phyloP scores from a whole-genome alignment of 2,797 vertebrate genomes.

The Scleropages formosus region DNA sequence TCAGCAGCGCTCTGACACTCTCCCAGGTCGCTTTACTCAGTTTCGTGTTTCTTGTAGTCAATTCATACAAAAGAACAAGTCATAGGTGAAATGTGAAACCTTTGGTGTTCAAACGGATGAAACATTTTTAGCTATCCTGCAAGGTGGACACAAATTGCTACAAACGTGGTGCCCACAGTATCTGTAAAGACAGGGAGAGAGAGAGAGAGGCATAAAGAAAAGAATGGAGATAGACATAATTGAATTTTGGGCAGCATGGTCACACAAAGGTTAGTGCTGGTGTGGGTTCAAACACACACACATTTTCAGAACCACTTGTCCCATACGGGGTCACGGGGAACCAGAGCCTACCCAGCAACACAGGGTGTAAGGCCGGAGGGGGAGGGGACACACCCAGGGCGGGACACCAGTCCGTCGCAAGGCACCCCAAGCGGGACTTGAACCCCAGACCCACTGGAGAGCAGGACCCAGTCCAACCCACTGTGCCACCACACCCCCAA shows the following conservation, averaged over 20 bases:
- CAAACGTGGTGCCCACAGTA: not conserved
- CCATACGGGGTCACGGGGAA: no score
- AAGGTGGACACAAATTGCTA: constrained; percentile 4
- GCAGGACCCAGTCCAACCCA: no score
- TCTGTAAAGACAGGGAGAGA: not conserved
- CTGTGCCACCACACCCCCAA: no score
- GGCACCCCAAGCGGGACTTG: no score
- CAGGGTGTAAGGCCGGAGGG: no score
- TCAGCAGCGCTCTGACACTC: constrained; percentile 38
- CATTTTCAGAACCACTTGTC: no score
- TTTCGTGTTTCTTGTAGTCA: constrained; percentile 59
- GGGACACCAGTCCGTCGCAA: no score
- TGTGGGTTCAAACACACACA: no score
- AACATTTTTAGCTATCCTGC: constrained; percentile 22
- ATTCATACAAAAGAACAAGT: constrained; percentile 58
- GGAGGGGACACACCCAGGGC: no score
- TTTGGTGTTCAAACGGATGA: not conserved
- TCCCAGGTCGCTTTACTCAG: constrained; percentile 55
- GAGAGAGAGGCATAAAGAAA: not conserved
- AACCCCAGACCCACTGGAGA: no score
- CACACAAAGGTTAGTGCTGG: no score
- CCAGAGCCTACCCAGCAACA: no score
- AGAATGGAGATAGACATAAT: not conserved
- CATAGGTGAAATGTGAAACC: constrained; percentile 59
- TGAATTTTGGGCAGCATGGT: not conserved